Conservation (phyloP, 2,113 vertebrate genomes). For the Grammomys dolichurus region DNA sequence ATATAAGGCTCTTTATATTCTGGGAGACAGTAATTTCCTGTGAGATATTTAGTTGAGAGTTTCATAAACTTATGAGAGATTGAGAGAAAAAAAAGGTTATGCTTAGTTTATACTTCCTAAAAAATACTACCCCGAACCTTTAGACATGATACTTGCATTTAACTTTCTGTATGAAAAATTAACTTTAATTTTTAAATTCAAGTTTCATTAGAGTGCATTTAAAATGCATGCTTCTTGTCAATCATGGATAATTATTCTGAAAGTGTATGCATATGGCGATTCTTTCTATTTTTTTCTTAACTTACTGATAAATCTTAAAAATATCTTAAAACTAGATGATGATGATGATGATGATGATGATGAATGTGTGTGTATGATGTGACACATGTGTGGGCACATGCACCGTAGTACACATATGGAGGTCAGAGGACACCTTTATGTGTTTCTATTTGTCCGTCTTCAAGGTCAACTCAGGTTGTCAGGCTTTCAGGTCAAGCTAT, state of each 20-base stretch:
- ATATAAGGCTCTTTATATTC: slow-evolving; percentile 78
- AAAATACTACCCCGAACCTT: slow-evolving; percentile 42
- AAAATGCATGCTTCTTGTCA: slow-evolving; percentile 47
- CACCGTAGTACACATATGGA: too few relatives aligned
- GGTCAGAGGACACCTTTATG: neutral
- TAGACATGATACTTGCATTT: neutral
- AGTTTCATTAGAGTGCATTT: neutral
- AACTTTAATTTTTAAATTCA: slow-evolving; percentile 36
- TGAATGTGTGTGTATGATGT: neutral
- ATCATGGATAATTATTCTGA: slow-evolving; percentile 21
- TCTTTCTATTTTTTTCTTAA: slow-evolving; percentile 30
- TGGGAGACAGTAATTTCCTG: slow-evolving; percentile 83
- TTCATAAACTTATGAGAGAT: slow-evolving; percentile 66
- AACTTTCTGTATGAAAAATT: slow-evolving; percentile 37
- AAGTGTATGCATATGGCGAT: neutral
- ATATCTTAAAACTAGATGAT: neutral
- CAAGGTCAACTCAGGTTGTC: neutral
- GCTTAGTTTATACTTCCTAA: slow-evolving; percentile 25
- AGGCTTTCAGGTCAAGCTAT: neutral
- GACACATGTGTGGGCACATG: neutral
- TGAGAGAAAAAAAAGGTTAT: neutral
- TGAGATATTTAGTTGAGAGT: slow-evolving; percentile 74
- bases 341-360: too few relatives aligned
- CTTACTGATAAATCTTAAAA: slow-evolving; percentile 19
- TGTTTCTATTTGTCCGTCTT: neutral